phyloP scores from a whole-genome alignment of 2,888 invertebrate species.

The Blastobasis lacticolella region DNA sequence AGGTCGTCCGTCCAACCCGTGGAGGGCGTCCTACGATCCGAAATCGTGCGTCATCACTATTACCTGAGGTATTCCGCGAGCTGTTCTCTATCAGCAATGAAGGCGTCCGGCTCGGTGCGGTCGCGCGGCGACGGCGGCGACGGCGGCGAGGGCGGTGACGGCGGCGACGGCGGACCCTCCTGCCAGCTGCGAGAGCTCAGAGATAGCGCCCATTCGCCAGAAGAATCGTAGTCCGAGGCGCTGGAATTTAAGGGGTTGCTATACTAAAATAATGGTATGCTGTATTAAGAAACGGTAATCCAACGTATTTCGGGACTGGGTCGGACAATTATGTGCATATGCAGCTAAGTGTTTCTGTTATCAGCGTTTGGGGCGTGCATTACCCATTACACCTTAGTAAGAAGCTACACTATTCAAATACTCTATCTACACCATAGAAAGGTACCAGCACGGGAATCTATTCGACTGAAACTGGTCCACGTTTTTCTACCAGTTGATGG shows the following conservation, averaged over 20 bases:
- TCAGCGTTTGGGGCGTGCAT: too few species aligned
- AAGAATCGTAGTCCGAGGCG: neutral
- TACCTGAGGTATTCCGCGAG: neutral
- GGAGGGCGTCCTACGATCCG: too few species aligned
- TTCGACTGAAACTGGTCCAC: neutral
- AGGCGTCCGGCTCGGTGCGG: neutral
- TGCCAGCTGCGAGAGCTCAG: neutral
- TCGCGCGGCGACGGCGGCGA: conserved; percentile 24
- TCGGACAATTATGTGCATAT: too few species aligned
- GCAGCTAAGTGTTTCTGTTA: too few species aligned
- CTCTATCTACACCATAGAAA: neutral
- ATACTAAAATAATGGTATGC: neutral
- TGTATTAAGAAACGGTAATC: too few species aligned
- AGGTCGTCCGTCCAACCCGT: too few species aligned
- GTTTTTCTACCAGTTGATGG: neutral
- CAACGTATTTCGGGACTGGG: too few species aligned
- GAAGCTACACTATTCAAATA: neutral
- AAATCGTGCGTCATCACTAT: too few species aligned
- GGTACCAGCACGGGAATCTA: neutral
- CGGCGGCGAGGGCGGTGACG: conserved; percentile 13
- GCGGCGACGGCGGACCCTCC: neutral
- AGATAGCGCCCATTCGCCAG: neutral
- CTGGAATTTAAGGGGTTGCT: neutral
- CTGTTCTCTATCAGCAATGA: neutral
- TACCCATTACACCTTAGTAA: too few species aligned